Percentiles rank a stretch among this genome's conserved stretches.
Conservation (phyloP, 2,888 invertebrate species). For the Glyphotaelius pellucidus region DNA sequence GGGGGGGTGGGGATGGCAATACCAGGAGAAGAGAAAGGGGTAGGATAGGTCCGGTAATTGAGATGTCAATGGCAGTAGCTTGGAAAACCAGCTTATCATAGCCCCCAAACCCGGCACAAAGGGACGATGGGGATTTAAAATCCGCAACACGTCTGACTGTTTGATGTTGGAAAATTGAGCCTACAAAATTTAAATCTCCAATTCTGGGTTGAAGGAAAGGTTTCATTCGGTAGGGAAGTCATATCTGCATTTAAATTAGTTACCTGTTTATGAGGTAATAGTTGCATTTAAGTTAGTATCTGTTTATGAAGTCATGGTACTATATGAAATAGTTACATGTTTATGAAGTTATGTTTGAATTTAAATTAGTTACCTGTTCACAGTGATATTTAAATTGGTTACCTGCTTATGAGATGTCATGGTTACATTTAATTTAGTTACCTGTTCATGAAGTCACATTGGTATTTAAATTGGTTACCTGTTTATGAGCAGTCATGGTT, state of each 20-base stretch:
- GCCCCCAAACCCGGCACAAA: conserved; percentile 10
- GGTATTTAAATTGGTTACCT: too few relatives aligned
- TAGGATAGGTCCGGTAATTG: conserved; percentile 33
- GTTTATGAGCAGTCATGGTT: too few relatives aligned
- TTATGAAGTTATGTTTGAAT: too few relatives aligned
- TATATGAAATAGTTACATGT: too few relatives aligned
- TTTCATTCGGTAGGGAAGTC: not conserved
- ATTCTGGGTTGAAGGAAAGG: not conserved
- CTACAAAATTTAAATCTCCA: not conserved
- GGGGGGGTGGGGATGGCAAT: not conserved
- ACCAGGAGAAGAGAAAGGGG: not conserved
- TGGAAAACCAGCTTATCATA: conserved; percentile 37
- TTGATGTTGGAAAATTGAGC: not conserved
- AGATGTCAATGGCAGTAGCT: conserved; percentile 46
- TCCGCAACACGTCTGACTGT: conserved; percentile 32
- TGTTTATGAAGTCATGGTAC: too few relatives aligned
- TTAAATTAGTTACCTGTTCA: too few relatives aligned
- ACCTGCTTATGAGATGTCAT: too few relatives aligned
- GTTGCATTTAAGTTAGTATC: too few relatives aligned
- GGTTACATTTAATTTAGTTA: too few relatives aligned
- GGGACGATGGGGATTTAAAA: conserved; percentile 19
- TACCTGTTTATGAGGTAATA: not conserved
- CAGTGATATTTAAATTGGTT: too few relatives aligned
- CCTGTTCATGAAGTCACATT: too few relatives aligned
- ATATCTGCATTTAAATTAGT: not conserved